Percentiles rank a stretch among this genome's conserved stretches.
phyloP scores from a whole-genome alignment of 2,888 invertebrate species.

The Phaedon cochleariae region DNA sequence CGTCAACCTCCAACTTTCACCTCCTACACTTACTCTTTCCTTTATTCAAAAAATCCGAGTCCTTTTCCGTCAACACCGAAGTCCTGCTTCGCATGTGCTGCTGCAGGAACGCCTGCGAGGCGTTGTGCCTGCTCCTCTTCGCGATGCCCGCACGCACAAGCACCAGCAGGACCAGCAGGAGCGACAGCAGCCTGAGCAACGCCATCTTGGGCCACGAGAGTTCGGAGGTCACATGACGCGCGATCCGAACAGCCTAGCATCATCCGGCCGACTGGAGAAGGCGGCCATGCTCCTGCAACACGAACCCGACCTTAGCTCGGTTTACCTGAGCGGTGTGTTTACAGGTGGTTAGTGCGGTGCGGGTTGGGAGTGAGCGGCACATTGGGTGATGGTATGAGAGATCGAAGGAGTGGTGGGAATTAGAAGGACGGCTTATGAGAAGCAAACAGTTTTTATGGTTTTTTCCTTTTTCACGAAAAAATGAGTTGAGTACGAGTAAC shows the following conservation, averaged over 20 bases:
- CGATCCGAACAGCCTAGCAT: constrained; percentile 44
- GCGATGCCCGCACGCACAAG: constrained; percentile 36
- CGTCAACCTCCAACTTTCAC: background rate
- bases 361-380: constrained; percentile 25
- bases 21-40: constrained; percentile 58
- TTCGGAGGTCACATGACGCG: constrained; percentile 47
- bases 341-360: constrained; percentile 42
- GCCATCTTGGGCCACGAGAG: constrained; percentile 41
- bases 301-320: constrained; percentile 42
- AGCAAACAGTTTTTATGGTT: no score
- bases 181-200: constrained; percentile 31
- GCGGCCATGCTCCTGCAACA: constrained; percentile 48
- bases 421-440: no score
- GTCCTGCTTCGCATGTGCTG: constrained; percentile 33
- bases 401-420: background rate
- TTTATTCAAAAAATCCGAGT: constrained; percentile 55
- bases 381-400: background rate
- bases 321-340: constrained; percentile 40
- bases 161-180: constrained; percentile 39
- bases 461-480: no score
- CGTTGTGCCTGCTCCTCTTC: constrained; percentile 33
- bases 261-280: constrained; percentile 45
- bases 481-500: no score
- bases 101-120: constrained; percentile 34
- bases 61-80: constrained; percentile 44